These are phyloP conservation scores for Mesocricetus auratus DNA, from an alignment of 2,113 vertebrate genomes.

Conservation along the genomic window DNA sequence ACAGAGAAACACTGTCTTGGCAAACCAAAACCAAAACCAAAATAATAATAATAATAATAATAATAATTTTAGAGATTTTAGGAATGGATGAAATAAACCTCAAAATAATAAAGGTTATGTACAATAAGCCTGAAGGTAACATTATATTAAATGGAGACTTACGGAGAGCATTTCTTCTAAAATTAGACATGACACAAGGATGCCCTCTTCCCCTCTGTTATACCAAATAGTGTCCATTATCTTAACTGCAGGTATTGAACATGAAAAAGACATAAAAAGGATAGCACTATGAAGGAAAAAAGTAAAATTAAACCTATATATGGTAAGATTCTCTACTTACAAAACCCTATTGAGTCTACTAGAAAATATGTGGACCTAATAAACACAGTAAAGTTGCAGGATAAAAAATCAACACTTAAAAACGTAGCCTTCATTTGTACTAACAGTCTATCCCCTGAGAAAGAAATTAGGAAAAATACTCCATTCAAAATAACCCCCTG, in stretches of 20 bases:
- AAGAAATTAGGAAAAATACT: background rate
- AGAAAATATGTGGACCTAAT: background rate
- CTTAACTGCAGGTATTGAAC: background rate
- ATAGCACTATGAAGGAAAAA: background rate
- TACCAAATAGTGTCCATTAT: background rate
- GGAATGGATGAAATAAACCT: background rate
- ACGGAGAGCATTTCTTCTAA: background rate
- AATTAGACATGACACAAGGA: background rate
- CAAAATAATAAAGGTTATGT: background rate
- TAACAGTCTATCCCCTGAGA: background rate
- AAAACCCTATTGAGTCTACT: background rate
- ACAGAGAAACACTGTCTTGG: too few species aligned
- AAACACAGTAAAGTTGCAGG: background rate
- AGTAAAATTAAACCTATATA: background rate
- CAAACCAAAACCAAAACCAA: too few species aligned
- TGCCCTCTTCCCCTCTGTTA: background rate
- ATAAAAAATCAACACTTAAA: background rate
- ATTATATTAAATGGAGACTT: background rate
- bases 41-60: too few species aligned
- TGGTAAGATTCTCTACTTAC: background rate
- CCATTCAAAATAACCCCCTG: background rate
- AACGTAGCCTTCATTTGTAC: background rate
- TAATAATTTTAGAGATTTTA: background rate
- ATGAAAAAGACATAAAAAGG: background rate
- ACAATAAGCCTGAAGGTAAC: background rate